Evolutionary conservation across 37 sponge, comb jelly and placozoan species (phyloP).

Genomic region (Oopsacas minuta): DNA sequence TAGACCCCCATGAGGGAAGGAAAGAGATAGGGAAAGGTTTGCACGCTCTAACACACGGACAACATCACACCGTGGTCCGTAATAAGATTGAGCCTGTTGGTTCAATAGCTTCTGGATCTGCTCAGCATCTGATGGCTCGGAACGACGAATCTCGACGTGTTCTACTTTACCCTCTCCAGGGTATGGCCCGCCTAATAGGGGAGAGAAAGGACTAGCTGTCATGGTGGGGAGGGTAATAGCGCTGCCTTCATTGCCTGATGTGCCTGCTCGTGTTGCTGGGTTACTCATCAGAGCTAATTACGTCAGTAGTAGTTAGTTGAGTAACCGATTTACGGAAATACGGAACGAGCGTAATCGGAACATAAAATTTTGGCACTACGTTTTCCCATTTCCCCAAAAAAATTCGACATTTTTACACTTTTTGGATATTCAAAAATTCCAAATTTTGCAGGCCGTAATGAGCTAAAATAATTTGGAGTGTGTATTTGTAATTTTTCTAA

Average conservation of each 20-base stretch:
- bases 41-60: not conserved
- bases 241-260: not conserved
- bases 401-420: too few species aligned
- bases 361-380: too few species aligned
- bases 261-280: not conserved
- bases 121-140: not conserved
- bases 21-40: not conserved
- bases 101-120: not conserved
- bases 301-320: too few species aligned
- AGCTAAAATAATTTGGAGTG: too few species aligned
- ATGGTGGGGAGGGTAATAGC: not conserved
- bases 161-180: not conserved
- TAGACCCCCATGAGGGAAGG: not conserved
- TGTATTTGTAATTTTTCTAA: too few species aligned
- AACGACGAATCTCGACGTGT: slow-evolving; percentile 2
- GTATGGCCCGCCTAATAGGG: not conserved
- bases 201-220: slow-evolving; percentile 8
- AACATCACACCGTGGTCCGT: not conserved
- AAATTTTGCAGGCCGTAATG: too few species aligned
- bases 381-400: too few species aligned
- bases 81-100: not conserved
- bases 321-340: too few species aligned
- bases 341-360: too few species aligned
- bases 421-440: too few species aligned
- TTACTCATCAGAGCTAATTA: too few species aligned